A percentile compares a stretch with the other conserved stretches of the same genome.
Evolutionary conservation across 2,113 vertebrate species (phyloP).

Genomic region (Clinocottus analis): DNA sequence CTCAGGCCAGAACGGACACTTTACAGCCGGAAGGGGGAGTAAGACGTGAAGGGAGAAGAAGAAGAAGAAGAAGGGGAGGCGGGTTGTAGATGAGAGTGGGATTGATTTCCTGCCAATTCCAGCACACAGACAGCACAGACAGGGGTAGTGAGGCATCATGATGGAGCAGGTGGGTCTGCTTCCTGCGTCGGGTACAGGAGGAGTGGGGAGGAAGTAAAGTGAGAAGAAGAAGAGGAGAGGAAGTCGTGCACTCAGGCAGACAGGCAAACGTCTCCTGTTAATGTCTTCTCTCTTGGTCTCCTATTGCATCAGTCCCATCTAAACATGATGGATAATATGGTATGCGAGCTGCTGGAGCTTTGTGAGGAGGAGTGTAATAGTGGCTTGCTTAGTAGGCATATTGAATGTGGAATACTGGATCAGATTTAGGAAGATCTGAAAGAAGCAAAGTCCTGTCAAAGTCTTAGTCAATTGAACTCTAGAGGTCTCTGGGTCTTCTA

Average conservation of each 20-base stretch:
- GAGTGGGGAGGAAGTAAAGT: slow-evolving; percentile 44
- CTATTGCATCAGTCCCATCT: slow-evolving; percentile 26
- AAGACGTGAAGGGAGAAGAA: slow-evolving; percentile 48
- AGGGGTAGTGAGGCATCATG: slow-evolving; percentile 59
- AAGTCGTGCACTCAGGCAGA: slow-evolving; percentile 31
- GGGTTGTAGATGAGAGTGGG: slow-evolving; percentile 53
- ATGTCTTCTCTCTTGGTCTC: slow-evolving; percentile 31
- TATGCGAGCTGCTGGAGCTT: neutral
- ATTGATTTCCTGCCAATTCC: slow-evolving; percentile 80
- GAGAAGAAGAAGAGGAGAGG: slow-evolving; percentile 37
- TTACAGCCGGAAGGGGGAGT: slow-evolving; percentile 68
- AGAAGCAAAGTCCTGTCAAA: slow-evolving; percentile 16
- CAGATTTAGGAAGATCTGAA: neutral
- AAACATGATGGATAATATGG: slow-evolving; percentile 22
- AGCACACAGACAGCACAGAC: slow-evolving; percentile 50
- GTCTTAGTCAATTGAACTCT: slow-evolving; percentile 8
- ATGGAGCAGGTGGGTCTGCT: slow-evolving; percentile 68
- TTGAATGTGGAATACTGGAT: neutral
- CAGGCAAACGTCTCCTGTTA: slow-evolving; percentile 33
- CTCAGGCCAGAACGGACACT: slow-evolving; percentile 69
- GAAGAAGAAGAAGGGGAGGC: neutral
- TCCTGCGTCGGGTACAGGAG: slow-evolving; percentile 42
- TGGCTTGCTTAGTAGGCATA: slow-evolving; percentile 1
- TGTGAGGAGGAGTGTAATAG: neutral
- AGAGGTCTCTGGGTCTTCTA: neutral